These are phyloP conservation scores for Drosophila busckii DNA, from an alignment of 1,140 invertebrate genomes.

Conservation along the genomic window DNA sequence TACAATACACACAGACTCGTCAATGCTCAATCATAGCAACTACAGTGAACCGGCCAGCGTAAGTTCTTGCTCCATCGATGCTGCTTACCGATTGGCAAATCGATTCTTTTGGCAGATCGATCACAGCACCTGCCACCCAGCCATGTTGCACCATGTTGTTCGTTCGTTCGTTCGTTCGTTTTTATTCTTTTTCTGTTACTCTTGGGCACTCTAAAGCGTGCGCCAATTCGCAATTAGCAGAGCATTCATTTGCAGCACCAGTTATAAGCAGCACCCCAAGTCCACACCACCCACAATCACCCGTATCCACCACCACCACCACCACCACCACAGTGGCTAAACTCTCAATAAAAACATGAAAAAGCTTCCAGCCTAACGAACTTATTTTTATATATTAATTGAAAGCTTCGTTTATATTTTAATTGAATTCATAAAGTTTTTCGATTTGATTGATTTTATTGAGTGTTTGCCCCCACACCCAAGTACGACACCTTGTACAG, in stretches of 20 bases:
- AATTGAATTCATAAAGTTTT: too few species aligned
- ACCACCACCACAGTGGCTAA: too few species aligned
- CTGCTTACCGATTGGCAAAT: conserved; percentile 7
- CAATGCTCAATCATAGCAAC: conserved; percentile 67
- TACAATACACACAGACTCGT: conserved; percentile 68
- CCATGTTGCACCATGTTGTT: too few species aligned
- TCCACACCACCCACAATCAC: conserved; percentile 32
- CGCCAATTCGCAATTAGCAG: too few species aligned
- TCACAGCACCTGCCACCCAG: too few species aligned
- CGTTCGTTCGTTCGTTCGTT: conserved; percentile 9
- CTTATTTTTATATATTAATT: too few species aligned
- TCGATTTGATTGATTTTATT: too few species aligned
- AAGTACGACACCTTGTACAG: conserved; percentile 36
- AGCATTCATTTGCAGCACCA: conserved; percentile 26
- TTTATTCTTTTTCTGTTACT: conserved; percentile 16
- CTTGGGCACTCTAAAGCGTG: neutral
- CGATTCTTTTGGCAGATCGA: too few species aligned
- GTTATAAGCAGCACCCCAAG: conserved; percentile 12
- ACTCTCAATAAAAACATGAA: too few species aligned
- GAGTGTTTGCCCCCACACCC: conserved; percentile 8
- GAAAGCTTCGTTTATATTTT: too few species aligned
- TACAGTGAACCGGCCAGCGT: conserved; percentile 73
- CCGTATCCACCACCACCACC: too few species aligned
- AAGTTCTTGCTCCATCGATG: conserved; percentile 49
- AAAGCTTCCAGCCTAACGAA: too few species aligned